Percentiles rank a stretch among this genome's conserved stretches.
Evolutionary conservation across 2,113 vertebrate species (phyloP).

Genomic region (Potamarius usumacintae): DNA sequence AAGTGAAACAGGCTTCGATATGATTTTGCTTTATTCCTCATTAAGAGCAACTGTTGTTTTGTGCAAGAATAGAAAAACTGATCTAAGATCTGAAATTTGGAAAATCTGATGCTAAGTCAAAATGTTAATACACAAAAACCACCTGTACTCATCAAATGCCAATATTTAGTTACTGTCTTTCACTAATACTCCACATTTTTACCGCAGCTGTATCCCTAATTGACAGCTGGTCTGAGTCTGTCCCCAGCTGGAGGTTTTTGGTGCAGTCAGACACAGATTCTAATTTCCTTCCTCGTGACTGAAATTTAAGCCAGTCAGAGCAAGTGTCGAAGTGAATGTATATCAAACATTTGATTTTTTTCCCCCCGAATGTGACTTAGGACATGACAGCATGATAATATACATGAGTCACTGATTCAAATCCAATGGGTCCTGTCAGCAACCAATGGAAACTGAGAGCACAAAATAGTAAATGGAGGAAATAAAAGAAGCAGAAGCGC

Average conservation of each 20-base stretch:
- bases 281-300: not conserved
- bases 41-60: not conserved
- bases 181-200: not conserved
- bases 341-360: not conserved
- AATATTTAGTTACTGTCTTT: not conserved
- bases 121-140: not conserved
- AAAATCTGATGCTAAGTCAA: not conserved
- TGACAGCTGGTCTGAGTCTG: not conserved
- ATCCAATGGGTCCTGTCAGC: not conserved
- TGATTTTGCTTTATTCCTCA: not conserved
- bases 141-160: not conserved
- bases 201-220: not conserved
- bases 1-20: not conserved
- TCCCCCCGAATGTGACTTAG: not conserved
- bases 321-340: not conserved
- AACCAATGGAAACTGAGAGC: not conserved
- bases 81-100: not conserved
- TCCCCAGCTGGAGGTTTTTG: not conserved
- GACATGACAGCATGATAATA: conserved; percentile 9
- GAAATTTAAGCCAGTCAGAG: not conserved
- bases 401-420: not conserved
- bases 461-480: not conserved
- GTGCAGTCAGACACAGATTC: not conserved
- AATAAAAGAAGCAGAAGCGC: not conserved
- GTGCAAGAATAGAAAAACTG: not conserved